Conservation (phyloP, 2,888 invertebrate genomes). For the Capitulum mitella region DNA sequence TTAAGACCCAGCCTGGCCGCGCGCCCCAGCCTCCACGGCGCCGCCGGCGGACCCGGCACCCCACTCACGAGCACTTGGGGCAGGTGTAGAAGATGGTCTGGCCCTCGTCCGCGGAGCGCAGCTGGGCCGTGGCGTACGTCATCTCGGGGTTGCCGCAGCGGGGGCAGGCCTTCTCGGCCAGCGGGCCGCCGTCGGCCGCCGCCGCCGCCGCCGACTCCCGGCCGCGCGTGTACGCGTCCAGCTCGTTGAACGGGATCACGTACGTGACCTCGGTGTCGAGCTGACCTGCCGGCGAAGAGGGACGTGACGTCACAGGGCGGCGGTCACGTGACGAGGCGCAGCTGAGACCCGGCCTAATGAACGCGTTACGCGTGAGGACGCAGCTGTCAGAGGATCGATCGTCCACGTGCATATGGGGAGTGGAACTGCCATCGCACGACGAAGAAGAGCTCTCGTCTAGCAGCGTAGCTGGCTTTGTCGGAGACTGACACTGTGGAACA, state of each 20-base stretch:
- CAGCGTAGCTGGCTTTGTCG: too few relatives aligned
- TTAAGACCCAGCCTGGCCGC: neutral
- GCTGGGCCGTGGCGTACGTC: slow-evolving; percentile 90
- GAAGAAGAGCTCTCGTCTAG: too few relatives aligned
- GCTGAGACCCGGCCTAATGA: too few relatives aligned
- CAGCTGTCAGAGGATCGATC: too few relatives aligned
- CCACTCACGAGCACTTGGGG: slow-evolving; percentile 72
- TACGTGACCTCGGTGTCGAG: slow-evolving; percentile 14
- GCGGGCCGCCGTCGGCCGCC: neutral
- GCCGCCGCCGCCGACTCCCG: neutral
- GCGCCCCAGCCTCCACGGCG: neutral
- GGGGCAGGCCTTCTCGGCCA: slow-evolving; percentile 3
- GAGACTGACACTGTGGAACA: too few relatives aligned
- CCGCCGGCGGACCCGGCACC: too few relatives aligned
- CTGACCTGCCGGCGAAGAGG: neutral
- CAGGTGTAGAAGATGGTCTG: slow-evolving; percentile 98
- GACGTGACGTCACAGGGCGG: too few relatives aligned
- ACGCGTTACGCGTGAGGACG: too few relatives aligned
- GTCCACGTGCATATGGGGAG: too few relatives aligned
- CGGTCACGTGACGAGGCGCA: too few relatives aligned
- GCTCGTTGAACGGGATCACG: neutral
- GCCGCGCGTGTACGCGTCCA: neutral
- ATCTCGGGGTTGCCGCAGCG: slow-evolving; percentile 78
- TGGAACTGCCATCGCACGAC: too few relatives aligned
- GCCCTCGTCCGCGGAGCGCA: slow-evolving; percentile 97